Evolutionary conservation across 2,888 invertebrate species (phyloP), one percentile per base, ranked within the genome.

Genomic region (Elysia crispata): DNA sequence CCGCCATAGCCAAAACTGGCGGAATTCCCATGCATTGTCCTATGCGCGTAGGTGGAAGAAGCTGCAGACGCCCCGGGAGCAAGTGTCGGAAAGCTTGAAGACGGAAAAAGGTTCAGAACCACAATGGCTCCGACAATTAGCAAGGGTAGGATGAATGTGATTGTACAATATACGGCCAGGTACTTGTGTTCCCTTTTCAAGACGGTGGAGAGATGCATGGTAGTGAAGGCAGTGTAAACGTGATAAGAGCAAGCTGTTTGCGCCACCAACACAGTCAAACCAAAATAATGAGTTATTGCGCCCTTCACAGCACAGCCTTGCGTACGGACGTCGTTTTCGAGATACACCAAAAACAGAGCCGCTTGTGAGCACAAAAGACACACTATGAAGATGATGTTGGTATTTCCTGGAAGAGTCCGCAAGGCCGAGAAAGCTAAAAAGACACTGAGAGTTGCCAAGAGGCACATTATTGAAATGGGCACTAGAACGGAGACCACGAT

Each of bases 371-470:
- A 50, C 23, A 60, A 69, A 15, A 76, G 30, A 30, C 60, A 62
- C 11, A 67, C 60, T 0, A 76, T 31, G 15, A 80, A 23, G 11
- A 80, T 54, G 79, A 86, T 84, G 78, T 83, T 83, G 77, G 83
- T 85, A 54, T 81, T 80, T 8, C 86, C 85, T 0, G 85, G 83
- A 0, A 83, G 80, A 0, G 82, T 81, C 15, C 85, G 72, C 60
- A 86, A 77, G 20, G 72, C 76, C 8, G 80, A 20, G 49, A 80
- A 76, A 18, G 33, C 23, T 6, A 80, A 15, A 69, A 76, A 76
- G 31, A 79, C 79, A 33, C 31, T 23, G 25, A 80, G 54, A 50
- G 60, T 76, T 0, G 25, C 30, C 1, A 80, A 20, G n/a, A 80
- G 50, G 60, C 41, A 70, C 50, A 80, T 1, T 1, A 76, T n/a